phyloP scores from a whole-genome alignment of 1,140 invertebrate species.

The Rhopalosiphum padi region DNA sequence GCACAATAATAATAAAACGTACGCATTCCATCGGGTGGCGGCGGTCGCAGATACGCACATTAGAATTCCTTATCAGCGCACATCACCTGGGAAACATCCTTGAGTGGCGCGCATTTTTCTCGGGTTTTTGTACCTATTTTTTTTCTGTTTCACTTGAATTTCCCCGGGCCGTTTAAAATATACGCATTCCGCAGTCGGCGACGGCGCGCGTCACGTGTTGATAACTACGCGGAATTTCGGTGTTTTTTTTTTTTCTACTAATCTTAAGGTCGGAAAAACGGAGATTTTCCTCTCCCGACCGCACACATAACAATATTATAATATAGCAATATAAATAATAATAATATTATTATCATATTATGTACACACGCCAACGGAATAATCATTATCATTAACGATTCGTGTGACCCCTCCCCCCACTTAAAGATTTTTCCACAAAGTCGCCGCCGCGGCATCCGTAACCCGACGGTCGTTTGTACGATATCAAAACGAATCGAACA shows the following conservation, averaged over 20 bases:
- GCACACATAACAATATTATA: background rate
- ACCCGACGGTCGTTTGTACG: background rate
- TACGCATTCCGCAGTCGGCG: background rate
- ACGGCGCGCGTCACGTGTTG: conserved; percentile 43
- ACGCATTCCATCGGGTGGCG: conserved; percentile 42
- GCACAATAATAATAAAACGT: background rate
- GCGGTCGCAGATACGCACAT: conserved; percentile 40
- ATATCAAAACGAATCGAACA: background rate
- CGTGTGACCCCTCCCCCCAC: no score
- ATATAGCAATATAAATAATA: background rate
- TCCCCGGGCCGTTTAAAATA: background rate
- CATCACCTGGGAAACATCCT: conserved; percentile 47
- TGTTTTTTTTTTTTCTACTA: background rate
- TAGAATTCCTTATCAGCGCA: conserved; percentile 50
- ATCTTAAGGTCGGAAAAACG: background rate
- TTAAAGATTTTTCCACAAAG: background rate
- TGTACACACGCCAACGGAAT: background rate
- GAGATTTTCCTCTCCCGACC: background rate
- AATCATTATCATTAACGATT: background rate
- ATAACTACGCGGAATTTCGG: conserved; percentile 51
- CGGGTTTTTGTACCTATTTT: background rate
- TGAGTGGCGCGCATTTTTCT: conserved; percentile 48
- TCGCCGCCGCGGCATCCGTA: no score
- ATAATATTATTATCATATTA: background rate
- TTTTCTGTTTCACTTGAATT: background rate